Conservation (phyloP, 1,140 invertebrate species). For the Euglossa dilemma region DNA sequence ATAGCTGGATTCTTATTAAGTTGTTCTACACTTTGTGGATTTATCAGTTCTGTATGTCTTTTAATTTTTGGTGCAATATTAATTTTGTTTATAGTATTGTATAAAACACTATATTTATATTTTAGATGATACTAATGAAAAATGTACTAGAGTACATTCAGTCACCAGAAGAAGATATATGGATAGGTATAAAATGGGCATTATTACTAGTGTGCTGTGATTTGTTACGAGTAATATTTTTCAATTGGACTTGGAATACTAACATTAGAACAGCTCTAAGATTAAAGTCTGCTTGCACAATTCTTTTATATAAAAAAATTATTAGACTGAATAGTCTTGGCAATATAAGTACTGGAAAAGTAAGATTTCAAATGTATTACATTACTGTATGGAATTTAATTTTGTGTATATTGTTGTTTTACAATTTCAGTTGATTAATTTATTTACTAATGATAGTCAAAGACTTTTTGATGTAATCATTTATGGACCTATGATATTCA, state of each 20-base stretch:
- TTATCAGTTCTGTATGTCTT: conserved; percentile 85
- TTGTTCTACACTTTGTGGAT: conserved; percentile 83
- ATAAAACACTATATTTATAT: conserved; percentile 8
- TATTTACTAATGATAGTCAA: conserved; percentile 87
- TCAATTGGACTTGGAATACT: conserved; percentile 85
- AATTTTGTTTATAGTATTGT: background rate
- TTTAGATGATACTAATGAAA: conserved; percentile 84
- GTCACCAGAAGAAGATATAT: conserved; percentile 72
- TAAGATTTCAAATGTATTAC: conserved; percentile 67
- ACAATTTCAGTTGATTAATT: conserved; percentile 85
- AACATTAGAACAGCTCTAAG: conserved; percentile 86
- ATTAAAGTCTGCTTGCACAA: conserved; percentile 84
- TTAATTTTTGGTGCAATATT: conserved; percentile 11
- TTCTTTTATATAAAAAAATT: conserved; percentile 86
- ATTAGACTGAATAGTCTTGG: conserved; percentile 84
- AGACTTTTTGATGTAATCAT: conserved; percentile 86
- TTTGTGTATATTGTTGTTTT: conserved; percentile 1
- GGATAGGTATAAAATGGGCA: conserved; percentile 83
- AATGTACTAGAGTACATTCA: conserved; percentile 83
- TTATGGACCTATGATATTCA: conserved; percentile 85
- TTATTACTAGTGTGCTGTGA: conserved; percentile 83
- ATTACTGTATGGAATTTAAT: background rate
- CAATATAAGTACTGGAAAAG: conserved; percentile 85
- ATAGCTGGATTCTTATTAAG: conserved; percentile 83
- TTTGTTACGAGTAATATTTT: conserved; percentile 83